Conservation (phyloP, 92 coral and sea anemone genomes). For the Pocillopora meandrina region DNA sequence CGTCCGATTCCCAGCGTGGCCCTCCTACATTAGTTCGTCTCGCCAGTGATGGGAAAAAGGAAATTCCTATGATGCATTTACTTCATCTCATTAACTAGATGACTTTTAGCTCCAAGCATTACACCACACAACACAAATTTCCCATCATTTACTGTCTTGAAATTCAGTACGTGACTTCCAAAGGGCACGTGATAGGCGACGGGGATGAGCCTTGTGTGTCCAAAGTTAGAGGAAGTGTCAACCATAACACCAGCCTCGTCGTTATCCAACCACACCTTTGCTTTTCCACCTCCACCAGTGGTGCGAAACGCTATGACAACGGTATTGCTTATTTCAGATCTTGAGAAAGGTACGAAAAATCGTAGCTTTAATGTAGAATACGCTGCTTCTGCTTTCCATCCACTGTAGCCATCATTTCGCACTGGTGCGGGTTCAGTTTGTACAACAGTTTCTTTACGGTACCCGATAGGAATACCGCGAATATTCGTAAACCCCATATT, state of each 20-base stretch:
- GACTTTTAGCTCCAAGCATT: neutral
- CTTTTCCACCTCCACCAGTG: conserved; percentile 39
- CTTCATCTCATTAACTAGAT: too few species aligned
- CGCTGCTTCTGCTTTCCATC: conserved; percentile 1
- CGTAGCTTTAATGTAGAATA: conserved; percentile 36
- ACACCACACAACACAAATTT: neutral
- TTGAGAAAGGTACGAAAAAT: conserved; percentile 18
- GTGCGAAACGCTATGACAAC: conserved; percentile 51
- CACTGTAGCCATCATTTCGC: conserved; percentile 37
- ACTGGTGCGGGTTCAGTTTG: neutral
- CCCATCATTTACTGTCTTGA: neutral
- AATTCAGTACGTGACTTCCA: conserved; percentile 20
- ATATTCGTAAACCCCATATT: conserved; percentile 42
- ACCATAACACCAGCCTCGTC: conserved; percentile 8
- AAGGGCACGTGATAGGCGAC: conserved; percentile 5
- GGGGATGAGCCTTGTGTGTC: conserved; percentile 9
- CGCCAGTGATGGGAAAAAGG: too few species aligned
- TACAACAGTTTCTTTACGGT: neutral
- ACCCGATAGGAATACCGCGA: conserved; percentile 15
- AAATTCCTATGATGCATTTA: too few species aligned
- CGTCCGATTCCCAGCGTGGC: too few species aligned
- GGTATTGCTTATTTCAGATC: neutral
- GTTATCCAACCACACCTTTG: conserved; percentile 49
- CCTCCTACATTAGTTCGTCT: too few species aligned
- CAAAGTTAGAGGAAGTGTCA: conserved; percentile 2